Evolutionary conservation across 2,113 vertebrate genomes (phyloP), one percentile per base, ranked within the genome.

Genomic region (Lynx canadensis): DNA sequence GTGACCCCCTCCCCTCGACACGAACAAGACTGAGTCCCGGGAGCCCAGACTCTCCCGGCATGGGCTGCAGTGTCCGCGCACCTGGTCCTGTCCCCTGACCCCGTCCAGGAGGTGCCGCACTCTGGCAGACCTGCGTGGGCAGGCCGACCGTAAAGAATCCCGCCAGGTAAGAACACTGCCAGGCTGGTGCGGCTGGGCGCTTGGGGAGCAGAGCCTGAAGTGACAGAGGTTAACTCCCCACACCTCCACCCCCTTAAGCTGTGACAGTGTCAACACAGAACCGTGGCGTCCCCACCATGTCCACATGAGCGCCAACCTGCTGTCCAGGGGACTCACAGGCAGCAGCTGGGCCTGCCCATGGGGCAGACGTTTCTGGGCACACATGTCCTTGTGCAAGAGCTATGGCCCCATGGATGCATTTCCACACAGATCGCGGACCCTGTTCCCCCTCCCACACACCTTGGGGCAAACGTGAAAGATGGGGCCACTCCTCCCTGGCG

Each of bases 341-440:
- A 29, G 11, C n/a, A 73, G 25, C 63, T 76, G 78, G 78, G 68
- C 82, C 73, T 0, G 0, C 45, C 19, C 10, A 2, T 27, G 66
- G 27, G 94, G 92, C 92, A 96, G 89, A 97, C 45, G 27, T 50
- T 78, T 95, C 92, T 36, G 65, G 89, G 89, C 66, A 76, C 60
- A 52, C 65, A 81, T 48, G 84, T 96, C 87, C 84, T 87, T 55
- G 52, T 13, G 36, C 8, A n/a, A 82, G 66, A 89, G 93, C 92
- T 92, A 92, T 76, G 7, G 52, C 82, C 96, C 96, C 92, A 74
- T 52, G 63, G 73, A 86, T 71, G 15, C 36, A 29, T 65, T 78
- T 94, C 89, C 73, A 68, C 36, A 74, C 5, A 29, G 45, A 95
- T 71, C 60, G 45, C 36, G 6, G 13, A n/a, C 31, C n/a, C 60